Evolutionary conservation across 2,888 invertebrate genomes (phyloP).

Genomic region (Spodoptera littoralis): DNA sequence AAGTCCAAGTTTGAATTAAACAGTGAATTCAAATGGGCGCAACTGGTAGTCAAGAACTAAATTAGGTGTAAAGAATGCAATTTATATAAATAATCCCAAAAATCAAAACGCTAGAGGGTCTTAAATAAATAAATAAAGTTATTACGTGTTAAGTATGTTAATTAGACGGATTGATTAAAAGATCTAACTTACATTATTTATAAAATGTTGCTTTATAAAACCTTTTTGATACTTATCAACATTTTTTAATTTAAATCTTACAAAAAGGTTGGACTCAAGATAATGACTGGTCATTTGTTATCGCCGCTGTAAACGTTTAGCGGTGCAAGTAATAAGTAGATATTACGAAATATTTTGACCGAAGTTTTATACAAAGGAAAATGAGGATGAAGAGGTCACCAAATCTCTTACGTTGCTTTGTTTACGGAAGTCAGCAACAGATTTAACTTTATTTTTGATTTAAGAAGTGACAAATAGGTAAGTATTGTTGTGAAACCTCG

Average conservation of each 20-base stretch:
- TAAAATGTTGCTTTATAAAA: conserved; percentile 9
- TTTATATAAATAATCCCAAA: too few species aligned
- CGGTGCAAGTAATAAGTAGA: neutral
- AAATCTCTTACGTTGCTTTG: conserved; percentile 3
- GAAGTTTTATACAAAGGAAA: conserved; percentile 1
- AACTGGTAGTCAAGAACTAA: too few species aligned
- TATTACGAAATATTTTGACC: neutral
- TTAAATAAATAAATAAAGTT: conserved; percentile 20
- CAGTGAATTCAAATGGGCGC: too few species aligned
- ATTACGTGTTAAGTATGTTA: conserved; percentile 22
- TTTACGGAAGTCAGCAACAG: neutral
- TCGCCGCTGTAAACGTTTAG: conserved; percentile 10
- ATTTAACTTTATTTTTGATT: conserved; percentile 5
- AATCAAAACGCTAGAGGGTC: too few species aligned
- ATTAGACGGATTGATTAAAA: conserved; percentile 30
- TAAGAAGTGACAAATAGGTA: neutral
- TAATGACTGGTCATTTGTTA: conserved; percentile 22
- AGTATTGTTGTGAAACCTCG: neutral
- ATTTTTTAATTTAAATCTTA: conserved; percentile 23
- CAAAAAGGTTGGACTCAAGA: conserved; percentile 17
- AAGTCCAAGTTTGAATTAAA: too few species aligned
- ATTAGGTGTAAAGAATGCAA: too few species aligned
- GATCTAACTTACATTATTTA: conserved; percentile 15
- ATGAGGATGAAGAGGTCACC: conserved; percentile 6
- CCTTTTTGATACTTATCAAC: conserved; percentile 33